Conservation (phyloP, 2,888 invertebrate species). For the Capitulum mitella region DNA sequence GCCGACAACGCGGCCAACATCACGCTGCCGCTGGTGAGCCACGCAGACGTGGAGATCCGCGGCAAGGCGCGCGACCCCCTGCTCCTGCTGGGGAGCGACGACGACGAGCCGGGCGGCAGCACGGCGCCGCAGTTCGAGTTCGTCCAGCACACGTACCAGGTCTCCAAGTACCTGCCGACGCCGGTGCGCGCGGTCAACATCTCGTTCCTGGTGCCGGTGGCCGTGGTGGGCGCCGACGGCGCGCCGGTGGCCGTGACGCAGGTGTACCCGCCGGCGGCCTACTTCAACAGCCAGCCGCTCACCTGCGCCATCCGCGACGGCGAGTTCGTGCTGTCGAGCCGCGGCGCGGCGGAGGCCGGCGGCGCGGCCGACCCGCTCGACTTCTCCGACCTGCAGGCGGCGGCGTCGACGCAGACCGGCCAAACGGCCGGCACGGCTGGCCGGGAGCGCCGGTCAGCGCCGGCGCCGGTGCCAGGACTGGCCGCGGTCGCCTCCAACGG, state of each 20-base stretch:
- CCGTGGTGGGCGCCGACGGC: neutral
- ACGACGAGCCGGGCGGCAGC: neutral
- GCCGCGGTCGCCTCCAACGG: neutral
- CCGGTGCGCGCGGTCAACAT: constrained; percentile 6
- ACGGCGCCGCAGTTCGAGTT: neutral
- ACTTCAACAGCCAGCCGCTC: neutral
- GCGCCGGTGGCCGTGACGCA: neutral
- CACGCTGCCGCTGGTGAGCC: neutral
- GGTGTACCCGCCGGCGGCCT: neutral
- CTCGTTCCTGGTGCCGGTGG: constrained; percentile 5
- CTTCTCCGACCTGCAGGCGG: neutral
- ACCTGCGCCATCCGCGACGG: neutral
- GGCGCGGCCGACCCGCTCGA: neutral
- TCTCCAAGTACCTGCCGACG: neutral
- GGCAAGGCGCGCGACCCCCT: neutral
- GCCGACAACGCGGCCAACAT: neutral
- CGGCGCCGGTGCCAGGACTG: neutral
- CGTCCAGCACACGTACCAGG: neutral
- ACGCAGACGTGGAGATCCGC: neutral
- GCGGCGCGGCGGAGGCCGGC: neutral
- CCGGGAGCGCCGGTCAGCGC: neutral
- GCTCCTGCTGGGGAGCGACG: neutral
- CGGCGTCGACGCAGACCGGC: neutral
- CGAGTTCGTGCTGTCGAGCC: neutral
- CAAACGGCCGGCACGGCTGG: neutral